Base-by-base conservation (phyloP, 2,888 invertebrate species). In the Scaptomyza flava region DNA sequence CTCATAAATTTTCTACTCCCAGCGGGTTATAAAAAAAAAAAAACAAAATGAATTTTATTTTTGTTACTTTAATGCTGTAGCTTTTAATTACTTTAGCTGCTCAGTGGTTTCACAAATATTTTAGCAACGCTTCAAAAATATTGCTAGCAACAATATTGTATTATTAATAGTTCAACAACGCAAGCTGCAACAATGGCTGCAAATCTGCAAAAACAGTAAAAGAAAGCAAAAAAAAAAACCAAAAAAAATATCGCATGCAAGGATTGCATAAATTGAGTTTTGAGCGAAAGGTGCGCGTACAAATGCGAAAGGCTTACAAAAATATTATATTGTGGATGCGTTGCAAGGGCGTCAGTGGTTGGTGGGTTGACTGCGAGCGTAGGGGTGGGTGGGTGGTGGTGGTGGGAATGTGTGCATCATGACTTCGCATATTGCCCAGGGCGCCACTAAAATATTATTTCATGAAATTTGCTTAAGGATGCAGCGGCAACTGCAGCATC, bases 381-480 rank as follows among this genome's bases (percentile, higher is more conserved):
- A 17, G 1, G 50, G 34, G 30, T 57, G 57, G 14, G 54, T n/a
- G n/a, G n/a, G n/a, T n/a, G n/a, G n/a, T n/a, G n/a, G n/a, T n/a
- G n/a, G n/a, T n/a, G n/a, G n/a, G n/a, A n/a, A n/a, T 80, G 83
- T 83, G 72, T 65, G 79, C 69, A 60, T 60, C 85, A 72, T 72
- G 82, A 72, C 82, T 84, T 75, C 82, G 77, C 75, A 81, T 84
- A 84, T 83, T 78, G 87, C 84, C 78, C 76, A 62, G 66, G 84
- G 84, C 77, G 70, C 83, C 82, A 85, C 84, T 81, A 85, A 85
- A 84, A 85, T 87, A 87, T 86, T 85, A 87, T 86, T 85, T 78
- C 72, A 84, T 79, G 72, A 84, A 85, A 86, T 85, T 87, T 86
- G 81, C 84, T 85, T 84, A 81, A 86, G 84, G 87, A 81, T 81